Base-by-base conservation (phyloP, 2,797 vertebrate species). In the Gila robusta region DNA sequence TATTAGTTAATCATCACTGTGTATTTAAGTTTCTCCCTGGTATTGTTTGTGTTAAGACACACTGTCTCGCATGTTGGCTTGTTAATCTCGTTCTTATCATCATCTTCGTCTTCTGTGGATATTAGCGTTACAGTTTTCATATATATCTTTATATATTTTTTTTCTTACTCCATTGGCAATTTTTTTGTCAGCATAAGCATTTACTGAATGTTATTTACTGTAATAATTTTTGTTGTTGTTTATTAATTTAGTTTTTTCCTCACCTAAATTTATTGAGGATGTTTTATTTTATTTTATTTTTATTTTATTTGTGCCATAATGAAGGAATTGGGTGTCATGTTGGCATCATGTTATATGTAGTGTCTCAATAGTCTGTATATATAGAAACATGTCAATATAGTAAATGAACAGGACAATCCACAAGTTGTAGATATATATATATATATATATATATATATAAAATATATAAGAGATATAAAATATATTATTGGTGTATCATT, bases 211-310 rank as follows among this genome's bases (percentile, higher is more conserved):
- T 41, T 1, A n/a, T 41, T 41, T 41, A 62, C 59, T 62, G 59
- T 16, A n/a, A 5, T 70, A 39, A 0, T 2, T 1, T 23, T 4
- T n/a, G 0, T 8, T 44, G 1, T 62, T 14, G 69, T 6, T 39
- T 2, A 5, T 44, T 44, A 14, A 71, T 41, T 14, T n/a, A 6
- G 1, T 41, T 71, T 35, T 71, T 3, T 0, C 11, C 54, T n/a
- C 21, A 23, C 21, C 21, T 23, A 70, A 6, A 70, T 12, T 23
- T 41, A 41, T 39, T 21, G 41, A 37, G 16, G 16, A 69, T 59
- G 54, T 1, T 39, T 19, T 37, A 19, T 41, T 41, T 28, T 9
- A 6, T 66, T 28, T 66, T 32, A 28, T 16, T 28, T 12, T 66
- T 28, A 32, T 28, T 69, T 69, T 21, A 37, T 10, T 67, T 21